Base-by-base conservation (phyloP, 2,113 vertebrate genomes). In the Atrichornis clamosus region DNA sequence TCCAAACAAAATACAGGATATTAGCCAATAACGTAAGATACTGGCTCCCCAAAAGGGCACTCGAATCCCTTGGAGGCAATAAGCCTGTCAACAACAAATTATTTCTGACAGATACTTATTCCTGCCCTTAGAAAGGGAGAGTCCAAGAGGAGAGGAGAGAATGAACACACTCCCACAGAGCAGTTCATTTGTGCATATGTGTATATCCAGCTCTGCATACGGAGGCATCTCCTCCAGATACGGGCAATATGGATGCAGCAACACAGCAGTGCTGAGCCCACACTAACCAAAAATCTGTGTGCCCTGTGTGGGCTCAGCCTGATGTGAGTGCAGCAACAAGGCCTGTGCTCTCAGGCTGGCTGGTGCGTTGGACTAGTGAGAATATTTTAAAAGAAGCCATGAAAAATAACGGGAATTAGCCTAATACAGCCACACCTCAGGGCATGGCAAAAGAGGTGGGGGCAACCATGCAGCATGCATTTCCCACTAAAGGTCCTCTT, bases 31-130 rank as follows among this genome's bases (percentile, higher is more conserved):
- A 53, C 4, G 1, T 64, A 94, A 72, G 68, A 88, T 68, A 94
- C 62, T 60, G 26, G 79, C 56, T 90, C 76, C 90, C 90, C 88
- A 95, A 95, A 97, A 96, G 90, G 92, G 86, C 95, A 95, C 76
- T 93, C 49, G 0, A 89, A 94, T 92, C 83, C 85, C 95, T 84
- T 39, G 46, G 58, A 95, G 92, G 95, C 88, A 95, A 64, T 89
- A 95, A 90, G 93, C 64, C 89, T 92, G 88, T 94, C 21, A 0
- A 84, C 69, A 90, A 68, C 85, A 92, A 96, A 96, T 96, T 87
- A 92, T 93, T 96, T 96, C 73, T 94, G 95, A 93, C 96, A 96
- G 85, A 84, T 60, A 92, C 65, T 92, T 90, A 93, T 81, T 84
- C 73, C 73, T 94, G 92, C 76, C 69, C 60, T 94, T 52, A 58